phyloP scores from a whole-genome alignment of 2,888 invertebrate species.

The Neoascia interrupta region DNA sequence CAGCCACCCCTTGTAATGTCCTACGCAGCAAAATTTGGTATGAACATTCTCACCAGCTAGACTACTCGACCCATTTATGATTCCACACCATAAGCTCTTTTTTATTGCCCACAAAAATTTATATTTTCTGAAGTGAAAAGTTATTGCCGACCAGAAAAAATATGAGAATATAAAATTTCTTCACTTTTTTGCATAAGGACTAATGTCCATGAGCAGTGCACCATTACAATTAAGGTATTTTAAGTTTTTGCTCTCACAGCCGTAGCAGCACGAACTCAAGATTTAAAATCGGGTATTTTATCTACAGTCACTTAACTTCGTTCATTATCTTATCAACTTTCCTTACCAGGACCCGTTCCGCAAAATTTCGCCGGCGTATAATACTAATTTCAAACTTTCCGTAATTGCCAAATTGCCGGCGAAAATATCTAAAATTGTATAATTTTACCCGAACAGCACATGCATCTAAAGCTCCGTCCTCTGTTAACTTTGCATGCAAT shows the following conservation, averaged over 20 bases:
- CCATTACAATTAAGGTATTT: conserved; percentile 5
- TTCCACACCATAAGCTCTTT: no score
- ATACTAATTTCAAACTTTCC: conserved; percentile 38
- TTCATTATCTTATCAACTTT: conserved; percentile 34
- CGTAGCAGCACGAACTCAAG: no score
- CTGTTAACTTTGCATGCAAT: conserved; percentile 19
- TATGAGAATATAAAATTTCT: no score
- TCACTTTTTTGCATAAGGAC: no score
- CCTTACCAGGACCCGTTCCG: conserved; percentile 4
- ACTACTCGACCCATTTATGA: no score
- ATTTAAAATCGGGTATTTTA: conserved; percentile 24
- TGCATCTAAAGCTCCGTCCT: conserved; percentile 2
- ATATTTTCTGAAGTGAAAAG: no score
- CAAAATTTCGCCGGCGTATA: conserved; percentile 26
- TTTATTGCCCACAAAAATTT: no score
- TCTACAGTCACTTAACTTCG: conserved; percentile 18
- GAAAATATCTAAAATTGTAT: conserved; percentile 16
- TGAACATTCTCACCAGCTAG: no score
- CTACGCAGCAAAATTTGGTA: no score
- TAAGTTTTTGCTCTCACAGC: no score
- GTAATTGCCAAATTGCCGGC: conserved; percentile 20
- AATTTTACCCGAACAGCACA: conserved; percentile 1
- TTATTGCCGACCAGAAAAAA: no score
- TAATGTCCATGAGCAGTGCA: background rate
- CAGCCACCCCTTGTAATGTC: no score